Evolutionary conservation across 2,888 invertebrate genomes (phyloP).

Genomic region (Anarsia innoxiella): DNA sequence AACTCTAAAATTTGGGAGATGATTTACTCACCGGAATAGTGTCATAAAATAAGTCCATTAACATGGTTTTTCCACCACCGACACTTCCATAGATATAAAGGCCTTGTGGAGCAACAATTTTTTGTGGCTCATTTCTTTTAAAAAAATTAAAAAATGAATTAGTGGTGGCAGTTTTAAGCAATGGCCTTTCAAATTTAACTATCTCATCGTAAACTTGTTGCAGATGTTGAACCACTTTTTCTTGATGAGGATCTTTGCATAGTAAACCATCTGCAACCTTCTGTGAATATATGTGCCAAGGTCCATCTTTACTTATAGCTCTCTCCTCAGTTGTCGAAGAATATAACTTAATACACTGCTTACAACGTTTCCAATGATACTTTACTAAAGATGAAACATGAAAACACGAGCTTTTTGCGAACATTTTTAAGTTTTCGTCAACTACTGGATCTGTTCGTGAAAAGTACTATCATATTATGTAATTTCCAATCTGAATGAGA

Average conservation of each 20-base stretch:
- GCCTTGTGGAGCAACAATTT: conserved; percentile 80
- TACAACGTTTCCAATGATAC: conserved; percentile 42
- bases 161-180: too few species aligned
- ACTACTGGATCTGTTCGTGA: conserved; percentile 24
- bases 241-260: conserved; percentile 82
- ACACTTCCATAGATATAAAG: conserved; percentile 93
- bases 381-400: conserved; percentile 38
- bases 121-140: conserved; percentile 47
- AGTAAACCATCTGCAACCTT: conserved; percentile 77
- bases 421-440: conserved; percentile 43
- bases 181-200: conserved; percentile 69
- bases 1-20: too few species aligned
- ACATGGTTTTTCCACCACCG: conserved; percentile 98
- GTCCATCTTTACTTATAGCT: conserved; percentile 41
- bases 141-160: conserved; percentile 52
- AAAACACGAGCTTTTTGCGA: conserved; percentile 35
- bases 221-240: conserved; percentile 79
- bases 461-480: conserved; percentile 36
- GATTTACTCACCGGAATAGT: conserved; percentile 54
- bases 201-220: conserved; percentile 81
- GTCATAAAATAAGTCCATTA: conserved; percentile 98
- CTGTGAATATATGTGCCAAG: conserved; percentile 70
- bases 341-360: conserved; percentile 45
- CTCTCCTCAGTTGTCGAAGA: conserved; percentile 44
- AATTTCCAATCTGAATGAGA: conserved; percentile 21